These are phyloP conservation scores for Limnephilus marmoratus DNA, from an alignment of 2,888 invertebrate species.

Conservation along the genomic window DNA sequence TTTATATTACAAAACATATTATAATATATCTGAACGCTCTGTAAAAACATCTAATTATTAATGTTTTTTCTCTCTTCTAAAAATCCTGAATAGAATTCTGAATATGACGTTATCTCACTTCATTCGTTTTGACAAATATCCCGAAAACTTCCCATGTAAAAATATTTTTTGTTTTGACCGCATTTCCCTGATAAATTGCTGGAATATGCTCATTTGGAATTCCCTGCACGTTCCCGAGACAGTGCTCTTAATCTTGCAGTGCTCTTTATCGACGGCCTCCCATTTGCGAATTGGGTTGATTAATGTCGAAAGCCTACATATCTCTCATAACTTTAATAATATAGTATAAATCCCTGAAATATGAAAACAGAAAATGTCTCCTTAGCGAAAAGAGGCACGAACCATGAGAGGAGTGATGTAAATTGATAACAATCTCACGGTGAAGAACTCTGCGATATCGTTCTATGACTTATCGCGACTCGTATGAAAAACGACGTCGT, in stretches of 20 bases:
- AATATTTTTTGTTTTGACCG: neutral
- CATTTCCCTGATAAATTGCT: conserved; percentile 20
- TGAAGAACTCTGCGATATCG: conserved; percentile 47
- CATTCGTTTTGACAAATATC: neutral
- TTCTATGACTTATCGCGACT: conserved; percentile 59
- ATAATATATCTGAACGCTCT: neutral
- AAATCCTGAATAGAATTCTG: neutral
- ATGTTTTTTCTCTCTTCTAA: neutral
- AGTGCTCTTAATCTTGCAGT: conserved; percentile 49
- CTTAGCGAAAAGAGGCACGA: neutral
- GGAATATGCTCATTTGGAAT: conserved; percentile 35
- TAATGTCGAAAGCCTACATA: conserved; percentile 36
- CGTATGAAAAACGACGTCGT: conserved; percentile 60
- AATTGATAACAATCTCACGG: conserved; percentile 56
- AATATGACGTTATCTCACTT: neutral
- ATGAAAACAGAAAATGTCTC: conserved; percentile 49
- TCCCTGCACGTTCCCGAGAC: conserved; percentile 44
- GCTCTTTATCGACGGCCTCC: conserved; percentile 48
- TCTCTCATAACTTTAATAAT: neutral
- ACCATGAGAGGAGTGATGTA: conserved; percentile 34
- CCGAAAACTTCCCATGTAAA: neutral
- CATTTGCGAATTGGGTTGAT: conserved; percentile 43
- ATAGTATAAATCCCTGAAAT: conserved; percentile 13
- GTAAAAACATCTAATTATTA: neutral
- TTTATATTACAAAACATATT: neutral